phyloP scores from a whole-genome alignment of 2,888 invertebrate genomes.

The Monoplex corrugatus region DNA sequence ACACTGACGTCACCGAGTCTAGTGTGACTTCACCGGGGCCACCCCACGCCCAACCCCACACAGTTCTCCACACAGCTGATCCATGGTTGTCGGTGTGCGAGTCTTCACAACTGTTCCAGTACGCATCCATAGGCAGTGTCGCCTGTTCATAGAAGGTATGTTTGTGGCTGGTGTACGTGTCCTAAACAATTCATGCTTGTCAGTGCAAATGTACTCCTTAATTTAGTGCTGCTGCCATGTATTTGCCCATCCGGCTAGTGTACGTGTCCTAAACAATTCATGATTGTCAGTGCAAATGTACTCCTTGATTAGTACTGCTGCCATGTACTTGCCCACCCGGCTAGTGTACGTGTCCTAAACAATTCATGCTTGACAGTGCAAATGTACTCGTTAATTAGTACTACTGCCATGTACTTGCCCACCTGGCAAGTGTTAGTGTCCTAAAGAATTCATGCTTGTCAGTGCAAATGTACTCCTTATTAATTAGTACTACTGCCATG shows the following conservation, averaged over 20 bases:
- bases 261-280: too few species aligned
- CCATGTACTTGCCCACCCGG: neutral
- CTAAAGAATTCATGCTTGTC: neutral
- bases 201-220: too few species aligned
- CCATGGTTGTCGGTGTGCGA: neutral
- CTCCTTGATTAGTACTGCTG: neutral
- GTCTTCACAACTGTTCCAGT: neutral
- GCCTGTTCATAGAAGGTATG: too few species aligned
- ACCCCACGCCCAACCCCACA: constrained; percentile 24
- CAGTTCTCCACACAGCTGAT: constrained; percentile 40
- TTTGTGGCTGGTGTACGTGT: too few species aligned
- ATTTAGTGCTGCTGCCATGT: too few species aligned
- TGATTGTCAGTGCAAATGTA: neutral
- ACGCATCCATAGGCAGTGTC: too few species aligned
- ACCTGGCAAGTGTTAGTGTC: too few species aligned
- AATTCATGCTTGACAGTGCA: neutral
- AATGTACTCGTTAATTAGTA: neutral
- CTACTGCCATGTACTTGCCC: neutral
- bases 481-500: neutral
- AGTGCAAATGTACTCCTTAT: neutral
- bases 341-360: too few species aligned
- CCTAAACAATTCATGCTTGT: neutral
- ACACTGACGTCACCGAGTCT: constrained; percentile 2
- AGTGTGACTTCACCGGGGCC: constrained; percentile 31
- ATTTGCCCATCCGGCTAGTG: too few species aligned